Evolutionary conservation across 2,888 invertebrate genomes (phyloP).

Genomic region (Serrognathus titanus): DNA sequence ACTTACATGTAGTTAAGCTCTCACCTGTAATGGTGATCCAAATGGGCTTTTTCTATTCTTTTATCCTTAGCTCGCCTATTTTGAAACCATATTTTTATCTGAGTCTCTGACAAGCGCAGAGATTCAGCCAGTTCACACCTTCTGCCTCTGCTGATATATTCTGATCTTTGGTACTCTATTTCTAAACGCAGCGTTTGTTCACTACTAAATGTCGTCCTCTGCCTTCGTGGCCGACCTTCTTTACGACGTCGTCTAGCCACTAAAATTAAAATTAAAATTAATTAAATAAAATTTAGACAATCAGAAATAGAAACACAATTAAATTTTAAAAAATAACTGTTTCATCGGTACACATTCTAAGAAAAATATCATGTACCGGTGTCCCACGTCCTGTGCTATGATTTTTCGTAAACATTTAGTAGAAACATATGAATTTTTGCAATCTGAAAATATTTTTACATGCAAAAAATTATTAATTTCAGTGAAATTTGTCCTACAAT

Average conservation of each 20-base stretch:
- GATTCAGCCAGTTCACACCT: constrained; percentile 74
- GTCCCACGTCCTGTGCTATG: too few species aligned
- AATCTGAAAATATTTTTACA: too few species aligned
- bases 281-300: not conserved
- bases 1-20: not conserved
- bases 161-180: constrained; percentile 85
- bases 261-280: constrained; percentile 48
- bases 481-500: too few species aligned
- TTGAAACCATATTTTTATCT: constrained; percentile 92
- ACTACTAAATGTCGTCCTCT: constrained; percentile 91
- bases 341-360: not conserved
- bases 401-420: too few species aligned
- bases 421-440: too few species aligned
- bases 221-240: constrained; percentile 82
- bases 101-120: constrained; percentile 68
- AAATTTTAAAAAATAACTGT: not conserved
- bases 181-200: constrained; percentile 90
- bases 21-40: constrained; percentile 92
- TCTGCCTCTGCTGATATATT: constrained; percentile 87
- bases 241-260: constrained; percentile 82
- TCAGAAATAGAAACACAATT: not conserved
- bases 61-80: constrained; percentile 95
- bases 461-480: too few species aligned
- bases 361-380: not conserved
- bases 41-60: constrained; percentile 90